A percentile compares a stretch with the other conserved stretches of the same genome.
These are phyloP conservation scores for Helobdella robusta DNA, from an alignment of 2,888 invertebrate species.

Conservation along the genomic window DNA sequence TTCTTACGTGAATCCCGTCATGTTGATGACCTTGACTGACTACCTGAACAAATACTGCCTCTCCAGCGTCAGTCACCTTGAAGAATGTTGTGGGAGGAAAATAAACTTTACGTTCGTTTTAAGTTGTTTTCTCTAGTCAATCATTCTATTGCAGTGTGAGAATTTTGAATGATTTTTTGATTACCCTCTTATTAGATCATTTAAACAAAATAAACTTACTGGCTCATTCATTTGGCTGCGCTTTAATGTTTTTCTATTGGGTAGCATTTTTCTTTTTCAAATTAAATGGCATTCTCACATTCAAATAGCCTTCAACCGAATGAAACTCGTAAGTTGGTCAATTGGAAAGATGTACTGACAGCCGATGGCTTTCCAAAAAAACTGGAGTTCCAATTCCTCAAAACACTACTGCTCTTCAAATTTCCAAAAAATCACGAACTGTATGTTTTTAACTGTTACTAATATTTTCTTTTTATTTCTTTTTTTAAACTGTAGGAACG, in stretches of 20 bases:
- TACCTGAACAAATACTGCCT: constrained; percentile 21
- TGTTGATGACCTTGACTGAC: constrained; percentile 2
- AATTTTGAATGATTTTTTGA: too few relatives aligned
- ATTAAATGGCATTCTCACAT: neutral
- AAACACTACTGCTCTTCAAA: constrained; percentile 21
- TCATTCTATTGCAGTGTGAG: too few relatives aligned
- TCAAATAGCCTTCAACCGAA: constrained; percentile 4
- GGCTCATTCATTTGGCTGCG: neutral
- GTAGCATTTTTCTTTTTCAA: neutral
- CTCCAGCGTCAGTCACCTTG: neutral
- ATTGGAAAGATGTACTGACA: neutral
- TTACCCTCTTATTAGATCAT: neutral
- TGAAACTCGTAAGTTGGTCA: neutral
- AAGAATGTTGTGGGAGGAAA: constrained; percentile 11
- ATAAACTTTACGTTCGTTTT: constrained; percentile 4
- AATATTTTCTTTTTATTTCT: too few relatives aligned
- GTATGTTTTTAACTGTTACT: too few relatives aligned
- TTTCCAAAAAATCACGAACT: constrained; percentile 15
- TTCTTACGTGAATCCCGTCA: constrained; percentile 2
- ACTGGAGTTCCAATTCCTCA: neutral
- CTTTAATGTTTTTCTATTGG: neutral
- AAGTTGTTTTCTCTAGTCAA: too few relatives aligned
- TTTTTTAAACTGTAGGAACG: too few relatives aligned
- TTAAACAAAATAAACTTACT: neutral
- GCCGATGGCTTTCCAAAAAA: constrained; percentile 15